Conservation (phyloP, 2,888 invertebrate genomes). For the Trichopria drosophilae region DNA sequence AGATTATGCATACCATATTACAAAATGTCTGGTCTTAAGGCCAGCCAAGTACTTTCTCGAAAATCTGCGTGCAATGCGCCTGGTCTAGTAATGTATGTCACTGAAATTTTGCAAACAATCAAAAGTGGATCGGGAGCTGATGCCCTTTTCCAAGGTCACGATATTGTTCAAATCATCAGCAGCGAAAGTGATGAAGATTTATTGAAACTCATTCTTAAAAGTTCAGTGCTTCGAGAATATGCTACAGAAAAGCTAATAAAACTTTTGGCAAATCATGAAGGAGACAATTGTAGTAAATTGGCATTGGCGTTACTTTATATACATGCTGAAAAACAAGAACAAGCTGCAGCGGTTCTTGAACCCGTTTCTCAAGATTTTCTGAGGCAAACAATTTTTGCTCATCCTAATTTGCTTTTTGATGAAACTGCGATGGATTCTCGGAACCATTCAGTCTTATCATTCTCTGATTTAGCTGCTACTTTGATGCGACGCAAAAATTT, state of each 20-base stretch:
- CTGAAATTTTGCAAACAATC: conserved; percentile 54
- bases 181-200: conserved; percentile 54
- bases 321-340: conserved; percentile 60
- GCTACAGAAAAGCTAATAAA: conserved; percentile 63
- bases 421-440: conserved; percentile 54
- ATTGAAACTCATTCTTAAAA: conserved; percentile 61
- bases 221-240: conserved; percentile 62
- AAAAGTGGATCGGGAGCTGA: conserved; percentile 59
- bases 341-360: conserved; percentile 59
- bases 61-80: conserved; percentile 49
- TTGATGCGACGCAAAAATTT: conserved; percentile 60
- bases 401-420: conserved; percentile 63
- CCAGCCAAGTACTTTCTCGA: conserved; percentile 60
- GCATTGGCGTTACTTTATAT: conserved; percentile 61
- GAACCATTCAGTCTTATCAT: conserved; percentile 54
- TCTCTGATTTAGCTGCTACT: conserved; percentile 63
- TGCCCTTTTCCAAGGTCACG: conserved; percentile 56
- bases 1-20: conserved; percentile 62
- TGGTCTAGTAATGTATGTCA: conserved; percentile 49
- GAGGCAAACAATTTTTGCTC: conserved; percentile 55
- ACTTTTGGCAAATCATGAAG: conserved; percentile 52
- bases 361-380: conserved; percentile 57
- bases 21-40: conserved; percentile 61
- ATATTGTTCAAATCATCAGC: conserved; percentile 51
- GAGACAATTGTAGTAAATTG: conserved; percentile 55